Conservation (phyloP, 2,113 vertebrate genomes). For the Sander lucioperca region DNA sequence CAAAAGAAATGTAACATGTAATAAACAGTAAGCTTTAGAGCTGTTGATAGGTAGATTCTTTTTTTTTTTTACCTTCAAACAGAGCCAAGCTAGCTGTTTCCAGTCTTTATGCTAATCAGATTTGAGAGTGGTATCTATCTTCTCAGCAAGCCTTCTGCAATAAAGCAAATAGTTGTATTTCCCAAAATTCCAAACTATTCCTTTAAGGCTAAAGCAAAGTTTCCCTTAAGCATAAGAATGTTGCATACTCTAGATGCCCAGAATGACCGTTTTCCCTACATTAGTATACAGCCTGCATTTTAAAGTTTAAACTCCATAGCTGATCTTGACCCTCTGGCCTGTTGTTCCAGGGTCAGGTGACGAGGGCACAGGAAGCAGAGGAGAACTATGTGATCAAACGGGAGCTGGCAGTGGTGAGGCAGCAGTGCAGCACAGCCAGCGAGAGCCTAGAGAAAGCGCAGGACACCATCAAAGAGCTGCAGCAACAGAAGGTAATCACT, state of each 20-base stretch:
- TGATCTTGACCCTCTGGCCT: conserved; percentile 7
- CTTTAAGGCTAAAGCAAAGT: background rate
- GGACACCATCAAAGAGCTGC: conserved; percentile 90
- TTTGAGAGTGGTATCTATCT: background rate
- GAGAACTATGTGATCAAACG: conserved; percentile 96
- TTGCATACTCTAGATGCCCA: background rate
- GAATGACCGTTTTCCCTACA: background rate
- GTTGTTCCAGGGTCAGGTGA: conserved; percentile 91
- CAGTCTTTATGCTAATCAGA: background rate
- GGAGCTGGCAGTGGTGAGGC: conserved; percentile 91
- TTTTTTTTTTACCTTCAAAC: background rate
- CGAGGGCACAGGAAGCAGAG: conserved; percentile 93
- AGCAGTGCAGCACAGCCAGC: conserved; percentile 88
- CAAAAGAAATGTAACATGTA: background rate
- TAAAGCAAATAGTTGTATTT: background rate
- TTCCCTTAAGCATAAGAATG: background rate
- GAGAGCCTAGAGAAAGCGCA: conserved; percentile 92
- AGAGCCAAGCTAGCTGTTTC: background rate
- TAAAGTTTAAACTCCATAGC: background rate
- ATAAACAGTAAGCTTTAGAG: background rate
- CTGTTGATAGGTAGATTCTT: background rate
- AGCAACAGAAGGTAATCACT: conserved; percentile 88
- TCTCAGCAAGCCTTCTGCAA: background rate
- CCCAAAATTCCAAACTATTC: background rate
- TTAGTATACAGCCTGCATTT: background rate